Evolutionary conservation across 2,888 invertebrate species (phyloP).

Genomic region (Lasioglossum leucozonium): DNA sequence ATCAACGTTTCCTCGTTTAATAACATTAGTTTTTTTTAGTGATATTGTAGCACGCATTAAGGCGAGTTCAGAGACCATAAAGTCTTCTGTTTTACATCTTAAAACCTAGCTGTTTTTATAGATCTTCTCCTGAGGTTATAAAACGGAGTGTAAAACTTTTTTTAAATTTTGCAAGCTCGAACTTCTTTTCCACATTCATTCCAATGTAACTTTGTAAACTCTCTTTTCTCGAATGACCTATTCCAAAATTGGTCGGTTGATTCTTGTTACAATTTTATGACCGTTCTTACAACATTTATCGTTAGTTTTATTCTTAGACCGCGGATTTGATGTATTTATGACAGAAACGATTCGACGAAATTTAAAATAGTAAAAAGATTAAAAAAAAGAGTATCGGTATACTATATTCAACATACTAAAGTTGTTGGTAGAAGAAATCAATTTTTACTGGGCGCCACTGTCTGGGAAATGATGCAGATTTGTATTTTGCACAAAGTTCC

Average conservation of each 20-base stretch:
- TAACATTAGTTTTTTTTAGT: neutral
- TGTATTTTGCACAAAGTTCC: neutral
- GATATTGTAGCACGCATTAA: neutral
- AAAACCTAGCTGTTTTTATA: neutral
- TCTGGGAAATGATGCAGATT: neutral
- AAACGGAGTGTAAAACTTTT: neutral
- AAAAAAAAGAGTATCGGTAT: too few species aligned
- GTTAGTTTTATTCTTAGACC: neutral
- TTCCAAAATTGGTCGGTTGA: neutral
- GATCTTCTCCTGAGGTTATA: neutral
- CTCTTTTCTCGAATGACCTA: neutral
- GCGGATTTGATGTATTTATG: too few species aligned
- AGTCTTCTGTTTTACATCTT: neutral
- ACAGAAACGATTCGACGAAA: too few species aligned
- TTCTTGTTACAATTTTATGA: too few species aligned
- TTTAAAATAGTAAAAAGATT: too few species aligned
- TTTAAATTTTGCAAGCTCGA: neutral
- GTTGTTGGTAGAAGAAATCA: too few species aligned
- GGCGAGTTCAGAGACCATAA: neutral
- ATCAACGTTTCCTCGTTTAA: neutral
- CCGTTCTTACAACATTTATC: neutral
- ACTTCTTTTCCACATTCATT: neutral
- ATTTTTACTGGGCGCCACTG: too few species aligned
- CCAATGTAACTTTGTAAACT: neutral
- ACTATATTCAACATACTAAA: too few species aligned